Evolutionary conservation across 2,888 invertebrate genomes (phyloP).

Genomic region (Apodemia zela): DNA sequence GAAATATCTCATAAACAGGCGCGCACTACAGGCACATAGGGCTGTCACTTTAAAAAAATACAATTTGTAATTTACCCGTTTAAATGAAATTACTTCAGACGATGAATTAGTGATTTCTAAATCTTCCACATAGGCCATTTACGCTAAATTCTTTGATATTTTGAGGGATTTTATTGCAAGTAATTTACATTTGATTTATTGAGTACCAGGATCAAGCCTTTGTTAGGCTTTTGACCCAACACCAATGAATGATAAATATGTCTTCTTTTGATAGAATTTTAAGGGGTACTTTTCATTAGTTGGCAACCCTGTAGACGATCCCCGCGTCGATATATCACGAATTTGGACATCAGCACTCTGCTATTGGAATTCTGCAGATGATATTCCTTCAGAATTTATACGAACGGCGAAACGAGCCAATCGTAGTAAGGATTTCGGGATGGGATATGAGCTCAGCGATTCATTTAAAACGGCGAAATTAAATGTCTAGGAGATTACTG

Average conservation of each 20-base stretch:
- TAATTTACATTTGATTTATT: neutral
- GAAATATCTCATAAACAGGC: slow-evolving; percentile 76
- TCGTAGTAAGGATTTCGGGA: slow-evolving; percentile 47
- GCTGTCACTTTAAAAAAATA: neutral
- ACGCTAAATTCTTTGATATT: neutral
- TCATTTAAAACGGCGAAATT: slow-evolving; percentile 66
- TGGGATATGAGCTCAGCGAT: slow-evolving; percentile 57
- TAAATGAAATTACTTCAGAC: neutral
- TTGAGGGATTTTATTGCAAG: neutral
- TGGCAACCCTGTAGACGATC: slow-evolving; percentile 34
- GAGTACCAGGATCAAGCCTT: neutral
- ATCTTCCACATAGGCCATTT: neutral
- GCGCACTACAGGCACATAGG: slow-evolving; percentile 28
- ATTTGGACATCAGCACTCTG: slow-evolving; percentile 66
- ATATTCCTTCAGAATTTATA: slow-evolving; percentile 63
- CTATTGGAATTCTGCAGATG: slow-evolving; percentile 70
- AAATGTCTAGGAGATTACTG: slow-evolving; percentile 62
- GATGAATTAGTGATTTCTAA: neutral
- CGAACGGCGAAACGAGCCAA: slow-evolving; percentile 48
- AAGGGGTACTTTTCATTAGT: slow-evolving; percentile 28
- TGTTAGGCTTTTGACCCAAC: neutral
- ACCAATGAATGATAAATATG: neutral
- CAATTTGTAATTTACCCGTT: neutral
- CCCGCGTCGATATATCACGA: slow-evolving; percentile 68
- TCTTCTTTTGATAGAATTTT: neutral